Conservation (phyloP, 1,140 invertebrate genomes). For the Myzus persicae region DNA sequence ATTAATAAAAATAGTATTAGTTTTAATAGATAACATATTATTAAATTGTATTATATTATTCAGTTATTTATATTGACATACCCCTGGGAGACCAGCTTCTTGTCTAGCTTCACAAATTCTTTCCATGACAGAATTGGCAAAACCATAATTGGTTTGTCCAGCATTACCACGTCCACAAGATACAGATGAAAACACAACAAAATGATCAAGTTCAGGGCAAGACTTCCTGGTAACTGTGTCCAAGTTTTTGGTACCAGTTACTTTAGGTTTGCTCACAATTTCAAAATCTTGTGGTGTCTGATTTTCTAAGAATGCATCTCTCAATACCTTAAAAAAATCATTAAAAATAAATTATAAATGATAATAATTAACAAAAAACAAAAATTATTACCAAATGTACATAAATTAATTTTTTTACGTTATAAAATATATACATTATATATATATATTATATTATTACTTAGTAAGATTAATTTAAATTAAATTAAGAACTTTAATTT, state of each 20-base stretch:
- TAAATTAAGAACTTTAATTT: too few species aligned
- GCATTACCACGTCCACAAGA: conserved; percentile 93
- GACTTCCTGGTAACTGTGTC: conserved; percentile 77
- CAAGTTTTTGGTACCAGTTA: conserved; percentile 75
- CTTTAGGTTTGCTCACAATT: conserved; percentile 73
- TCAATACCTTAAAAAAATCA: conserved; percentile 69
- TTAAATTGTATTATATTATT: background rate
- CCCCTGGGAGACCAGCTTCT: conserved; percentile 78
- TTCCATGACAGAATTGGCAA: conserved; percentile 97
- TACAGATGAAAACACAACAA: conserved; percentile 93
- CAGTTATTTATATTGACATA: conserved; percentile 61
- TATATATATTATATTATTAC: too few species aligned
- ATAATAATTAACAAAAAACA: background rate
- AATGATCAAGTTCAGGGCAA: conserved; percentile 85
- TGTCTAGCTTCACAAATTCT: conserved; percentile 87
- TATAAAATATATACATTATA: background rate
- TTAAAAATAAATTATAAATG: background rate
- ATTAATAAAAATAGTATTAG: background rate
- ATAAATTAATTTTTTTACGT: background rate
- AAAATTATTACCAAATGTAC: background rate
- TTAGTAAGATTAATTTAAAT: too few species aligned
- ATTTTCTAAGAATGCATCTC: conserved; percentile 89
- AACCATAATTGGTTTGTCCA: conserved; percentile 94
- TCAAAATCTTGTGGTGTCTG: conserved; percentile 82
- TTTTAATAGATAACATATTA: background rate